A percentile compares a stretch with the other conserved stretches of the same genome.
Evolutionary conservation across 2,888 invertebrate genomes (phyloP).

Genomic region (Acronicta psi): DNA sequence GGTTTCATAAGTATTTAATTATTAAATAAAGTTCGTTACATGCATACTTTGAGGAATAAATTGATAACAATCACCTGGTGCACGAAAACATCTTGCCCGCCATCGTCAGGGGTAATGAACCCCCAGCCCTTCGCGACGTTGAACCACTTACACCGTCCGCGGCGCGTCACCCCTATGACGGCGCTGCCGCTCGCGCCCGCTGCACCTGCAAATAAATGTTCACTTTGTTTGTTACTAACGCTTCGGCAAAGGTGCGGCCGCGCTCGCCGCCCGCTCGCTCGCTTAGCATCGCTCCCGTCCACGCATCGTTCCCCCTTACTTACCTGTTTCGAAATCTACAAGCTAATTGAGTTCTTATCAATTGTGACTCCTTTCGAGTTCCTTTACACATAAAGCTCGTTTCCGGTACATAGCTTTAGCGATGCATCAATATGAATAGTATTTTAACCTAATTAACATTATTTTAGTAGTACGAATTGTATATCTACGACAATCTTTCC

Average conservation of each 20-base stretch:
- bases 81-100: slow-evolving; percentile 97
- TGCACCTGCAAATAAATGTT: slow-evolving; percentile 74
- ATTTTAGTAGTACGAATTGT: background rate
- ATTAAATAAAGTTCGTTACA: slow-evolving; percentile 23
- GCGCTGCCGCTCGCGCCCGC: slow-evolving; percentile 69
- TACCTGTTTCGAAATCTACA: slow-evolving; percentile 46
- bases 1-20: slow-evolving; percentile 24
- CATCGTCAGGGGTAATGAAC: slow-evolving; percentile 97
- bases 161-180: slow-evolving; percentile 90
- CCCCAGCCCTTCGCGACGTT: slow-evolving; percentile 99
- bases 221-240: slow-evolving; percentile 41
- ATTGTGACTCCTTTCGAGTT: slow-evolving; percentile 39
- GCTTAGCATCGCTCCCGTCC: slow-evolving; percentile 11
- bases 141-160: slow-evolving; percentile 98
- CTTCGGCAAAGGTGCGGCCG: slow-evolving; percentile 24
- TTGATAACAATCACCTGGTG: slow-evolving; percentile 92
- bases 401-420: slow-evolving; percentile 44
- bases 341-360: slow-evolving; percentile 47
- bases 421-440: slow-evolving; percentile 20
- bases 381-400: slow-evolving; percentile 33
- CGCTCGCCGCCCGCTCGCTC: slow-evolving; percentile 17
- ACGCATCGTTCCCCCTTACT: slow-evolving; percentile 33
- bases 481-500: no score
- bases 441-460: slow-evolving; percentile 19
- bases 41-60: slow-evolving; percentile 36